Evolutionary conservation across 2,113 vertebrate genomes (phyloP), one percentile per base, ranked within the genome.

Genomic region (Myotis yumanensis): DNA sequence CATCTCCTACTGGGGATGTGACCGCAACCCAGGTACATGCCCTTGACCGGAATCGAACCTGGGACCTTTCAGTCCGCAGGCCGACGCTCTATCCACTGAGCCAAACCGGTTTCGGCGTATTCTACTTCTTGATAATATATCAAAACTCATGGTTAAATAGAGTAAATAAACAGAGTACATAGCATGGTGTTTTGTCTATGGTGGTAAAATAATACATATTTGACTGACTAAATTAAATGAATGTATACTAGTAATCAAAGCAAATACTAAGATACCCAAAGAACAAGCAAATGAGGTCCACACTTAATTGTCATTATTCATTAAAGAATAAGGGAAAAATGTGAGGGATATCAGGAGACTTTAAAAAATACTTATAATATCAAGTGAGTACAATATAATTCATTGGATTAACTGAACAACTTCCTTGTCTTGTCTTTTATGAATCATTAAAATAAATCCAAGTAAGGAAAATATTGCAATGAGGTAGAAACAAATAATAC

Each of bases 391-490:
- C 25, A 75, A 75, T 59, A 28, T 75, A 79, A 76, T 80, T 46
- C 32, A 35, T 46, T 32, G 52, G 51, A 59, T 86, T 89, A 76
- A 68, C 48, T 32, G 77, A 95, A 32, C 52, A 93, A 59, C 52
- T 86, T 82, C 62, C 25, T 66, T 86, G 16, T 48, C 25, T 66
- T 86, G 16, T 48, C 3, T 59, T 84, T 43, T 72, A 46, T 51
- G 48, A 48, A 62, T 73, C 40, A 40, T 59, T 89, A 89, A 69
- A 91, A 84, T 80, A 73, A 80, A 75, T 17, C n/a, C 66, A 95
- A 37, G n/a, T 81, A 46, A 80, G 75, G 52, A 35, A 89, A 75
- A 35, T 40, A 69, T 75, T 86, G 86, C 37, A 32, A 23, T 35
- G 10, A 71, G 37, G 7, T 30, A 54, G 51, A 28, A 71, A 20